A percentile compares a stretch with the other conserved stretches of the same genome.
Conservation (phyloP, 2,113 vertebrate genomes). For the Sturnira hondurensis region DNA sequence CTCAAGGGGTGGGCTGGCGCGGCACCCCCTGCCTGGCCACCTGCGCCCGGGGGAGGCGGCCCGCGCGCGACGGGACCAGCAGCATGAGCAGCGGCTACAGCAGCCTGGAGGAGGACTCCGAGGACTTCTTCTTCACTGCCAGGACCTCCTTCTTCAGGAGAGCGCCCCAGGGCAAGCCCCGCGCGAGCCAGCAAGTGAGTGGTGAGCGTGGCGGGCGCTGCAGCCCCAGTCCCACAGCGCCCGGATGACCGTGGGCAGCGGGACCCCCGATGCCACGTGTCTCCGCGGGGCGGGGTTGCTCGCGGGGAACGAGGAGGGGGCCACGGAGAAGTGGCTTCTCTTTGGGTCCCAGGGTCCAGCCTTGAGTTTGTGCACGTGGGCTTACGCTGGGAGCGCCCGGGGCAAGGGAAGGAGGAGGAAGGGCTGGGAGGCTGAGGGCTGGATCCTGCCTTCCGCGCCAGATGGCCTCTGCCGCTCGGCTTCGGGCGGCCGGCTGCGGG, state of each 20-base stretch:
- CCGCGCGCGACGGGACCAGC: conserved; percentile 89
- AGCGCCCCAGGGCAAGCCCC: conserved; percentile 84
- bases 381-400: neutral
- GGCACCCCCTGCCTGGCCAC: conserved; percentile 53
- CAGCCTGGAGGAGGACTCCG: conserved; percentile 93
- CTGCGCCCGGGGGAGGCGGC: conserved; percentile 55
- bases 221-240: too few species aligned
- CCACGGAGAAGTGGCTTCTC: neutral
- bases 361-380: neutral
- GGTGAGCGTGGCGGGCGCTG: neutral
- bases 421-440: neutral
- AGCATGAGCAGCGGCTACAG: conserved; percentile 99
- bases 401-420: neutral
- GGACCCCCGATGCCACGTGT: conserved; percentile 25
- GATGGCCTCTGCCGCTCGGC: conserved; percentile 21
- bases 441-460: neutral
- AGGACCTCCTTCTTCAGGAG: conserved; percentile 95
- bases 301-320: neutral
- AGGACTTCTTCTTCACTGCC: conserved; percentile 98
- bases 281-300: neutral
- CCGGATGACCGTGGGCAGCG: too few species aligned
- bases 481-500: neutral
- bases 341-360: neutral
- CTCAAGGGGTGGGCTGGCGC: conserved; percentile 47
- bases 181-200: conserved; percentile 83